Evolutionary conservation across 2,888 invertebrate genomes (phyloP).

Genomic region (Fragum sueziense): DNA sequence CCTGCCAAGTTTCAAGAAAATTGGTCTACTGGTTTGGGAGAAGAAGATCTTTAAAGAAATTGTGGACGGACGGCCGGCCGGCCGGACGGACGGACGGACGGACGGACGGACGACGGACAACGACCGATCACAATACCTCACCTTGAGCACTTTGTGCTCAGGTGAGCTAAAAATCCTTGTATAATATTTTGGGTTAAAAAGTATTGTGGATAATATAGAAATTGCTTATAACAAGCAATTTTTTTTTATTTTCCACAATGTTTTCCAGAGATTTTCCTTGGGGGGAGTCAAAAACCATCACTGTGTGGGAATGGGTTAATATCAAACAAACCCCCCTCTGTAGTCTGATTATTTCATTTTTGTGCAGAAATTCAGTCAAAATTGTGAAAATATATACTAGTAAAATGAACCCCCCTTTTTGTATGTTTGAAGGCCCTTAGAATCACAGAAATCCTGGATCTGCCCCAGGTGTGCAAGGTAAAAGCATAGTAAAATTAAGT

Average conservation of each 20-base stretch:
- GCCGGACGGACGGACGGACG: not conserved
- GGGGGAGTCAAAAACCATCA: not conserved
- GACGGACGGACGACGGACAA: no score
- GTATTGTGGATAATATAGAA: not conserved
- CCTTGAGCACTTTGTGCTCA: no score
- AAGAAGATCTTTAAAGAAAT: no score
- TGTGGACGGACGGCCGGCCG: not conserved
- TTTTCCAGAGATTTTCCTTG: not conserved
- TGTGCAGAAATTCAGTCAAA: no score
- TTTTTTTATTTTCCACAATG: not conserved
- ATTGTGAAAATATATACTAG: not conserved
- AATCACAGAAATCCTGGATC: not conserved
- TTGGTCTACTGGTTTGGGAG: no score
- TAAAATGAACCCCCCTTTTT: not conserved
- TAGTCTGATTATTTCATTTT: no score
- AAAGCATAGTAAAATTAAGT: not conserved
- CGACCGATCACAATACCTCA: no score
- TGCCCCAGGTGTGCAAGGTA: not conserved
- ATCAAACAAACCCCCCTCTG: no score
- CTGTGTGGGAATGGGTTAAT: conserved; percentile 1
- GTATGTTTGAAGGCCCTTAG: no score
- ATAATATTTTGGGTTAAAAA: not conserved
- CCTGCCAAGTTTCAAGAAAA: no score
- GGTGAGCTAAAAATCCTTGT: not conserved
- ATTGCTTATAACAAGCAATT: not conserved